A percentile compares a stretch with the other conserved stretches of the same genome.
Evolutionary conservation across 2,113 vertebrate genomes (phyloP).

Genomic region (Emberiza fucata): DNA sequence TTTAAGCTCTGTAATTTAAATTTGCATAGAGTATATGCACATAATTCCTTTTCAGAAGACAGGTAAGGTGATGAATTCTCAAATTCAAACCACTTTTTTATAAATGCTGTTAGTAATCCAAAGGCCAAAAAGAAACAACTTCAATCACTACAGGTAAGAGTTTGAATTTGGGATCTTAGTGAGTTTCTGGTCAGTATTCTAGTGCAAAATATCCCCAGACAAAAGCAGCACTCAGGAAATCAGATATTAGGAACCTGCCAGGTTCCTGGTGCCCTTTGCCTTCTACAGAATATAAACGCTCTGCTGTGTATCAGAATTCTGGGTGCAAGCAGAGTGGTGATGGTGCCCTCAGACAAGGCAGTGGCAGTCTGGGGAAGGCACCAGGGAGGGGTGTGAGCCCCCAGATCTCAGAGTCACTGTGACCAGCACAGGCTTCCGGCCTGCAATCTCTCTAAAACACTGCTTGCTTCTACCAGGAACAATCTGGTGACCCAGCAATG

Average conservation of each 20-base stretch:
- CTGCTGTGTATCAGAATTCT: fast-evolving
- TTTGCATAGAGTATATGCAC: neutral
- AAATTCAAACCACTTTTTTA: neutral
- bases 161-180: neutral
- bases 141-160: neutral
- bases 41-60: neutral
- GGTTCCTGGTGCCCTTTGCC: neutral
- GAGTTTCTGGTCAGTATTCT: neutral
- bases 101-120: neutral
- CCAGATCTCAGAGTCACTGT: no score
- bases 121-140: neutral
- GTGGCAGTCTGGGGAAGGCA: neutral
- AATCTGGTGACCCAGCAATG: neutral
- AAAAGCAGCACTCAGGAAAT: neutral
- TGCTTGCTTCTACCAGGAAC: neutral
- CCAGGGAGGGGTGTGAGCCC: neutral
- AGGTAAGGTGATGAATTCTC: neutral
- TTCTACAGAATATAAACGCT: fast-evolving
- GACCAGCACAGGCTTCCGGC: neutral
- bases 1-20: neutral
- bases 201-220: neutral
- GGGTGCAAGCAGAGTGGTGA: fast-evolving
- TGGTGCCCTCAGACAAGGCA: neutral
- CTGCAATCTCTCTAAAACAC: neutral
- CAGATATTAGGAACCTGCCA: neutral